These are phyloP conservation scores for Epistrophella euchroma DNA, from an alignment of 2,888 invertebrate genomes.

Conservation along the genomic window DNA sequence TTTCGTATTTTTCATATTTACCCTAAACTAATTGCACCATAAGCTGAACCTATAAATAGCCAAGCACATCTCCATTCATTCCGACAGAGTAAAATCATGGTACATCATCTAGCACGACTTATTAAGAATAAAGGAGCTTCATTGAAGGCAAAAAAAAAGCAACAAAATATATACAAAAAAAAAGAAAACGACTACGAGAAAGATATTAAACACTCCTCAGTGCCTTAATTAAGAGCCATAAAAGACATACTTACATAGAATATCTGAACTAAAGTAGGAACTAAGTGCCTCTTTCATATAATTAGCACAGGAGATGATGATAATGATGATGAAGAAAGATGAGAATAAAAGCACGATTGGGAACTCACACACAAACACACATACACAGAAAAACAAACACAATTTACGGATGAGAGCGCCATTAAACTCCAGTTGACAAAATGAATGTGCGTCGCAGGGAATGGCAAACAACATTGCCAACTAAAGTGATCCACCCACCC, in stretches of 20 bases:
- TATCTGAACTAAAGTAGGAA: slow-evolving; percentile 76
- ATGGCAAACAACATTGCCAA: slow-evolving; percentile 60
- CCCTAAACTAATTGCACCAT: slow-evolving; percentile 67
- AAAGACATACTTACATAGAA: slow-evolving; percentile 76
- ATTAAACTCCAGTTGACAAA: slow-evolving; percentile 75
- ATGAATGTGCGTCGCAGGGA: slow-evolving; percentile 67
- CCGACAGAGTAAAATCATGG: slow-evolving; percentile 9
- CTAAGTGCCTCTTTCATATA: slow-evolving; percentile 76
- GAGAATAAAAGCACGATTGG: slow-evolving; percentile 21
- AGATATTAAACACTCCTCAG: slow-evolving; percentile 76
- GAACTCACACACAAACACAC: slow-evolving; percentile 10
- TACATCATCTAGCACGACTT: slow-evolving; percentile 44
- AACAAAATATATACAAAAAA: slow-evolving; percentile 4
- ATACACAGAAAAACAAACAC: slow-evolving; percentile 15
- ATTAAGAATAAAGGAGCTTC: background rate
- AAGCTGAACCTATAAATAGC: slow-evolving; percentile 62
- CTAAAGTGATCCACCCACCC: slow-evolving; percentile 53
- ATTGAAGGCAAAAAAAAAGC: no score
- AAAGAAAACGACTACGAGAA: slow-evolving; percentile 53
- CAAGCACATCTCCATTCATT: background rate
- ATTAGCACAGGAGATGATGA: slow-evolving; percentile 75
- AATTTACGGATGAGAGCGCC: slow-evolving; percentile 68
- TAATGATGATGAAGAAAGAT: slow-evolving; percentile 67
- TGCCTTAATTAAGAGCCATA: slow-evolving; percentile 76
- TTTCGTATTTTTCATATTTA: slow-evolving; percentile 61